Evolutionary conservation across 2,113 vertebrate genomes (phyloP), one percentile per base, ranked within the genome.

Genomic region (Vimba vimba): DNA sequence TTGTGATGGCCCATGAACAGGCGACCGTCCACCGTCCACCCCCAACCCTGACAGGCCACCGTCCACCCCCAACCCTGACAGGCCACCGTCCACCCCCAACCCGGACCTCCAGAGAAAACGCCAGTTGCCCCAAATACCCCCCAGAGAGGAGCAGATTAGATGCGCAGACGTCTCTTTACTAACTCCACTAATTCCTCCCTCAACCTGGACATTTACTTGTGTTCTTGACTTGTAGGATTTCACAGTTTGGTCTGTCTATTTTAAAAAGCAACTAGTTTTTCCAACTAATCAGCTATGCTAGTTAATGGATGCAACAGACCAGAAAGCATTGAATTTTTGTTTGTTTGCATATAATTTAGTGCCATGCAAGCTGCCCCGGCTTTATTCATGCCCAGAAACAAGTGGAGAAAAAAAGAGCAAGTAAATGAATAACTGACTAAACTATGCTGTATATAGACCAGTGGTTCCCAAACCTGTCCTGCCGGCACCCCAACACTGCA

Each of bases 91-190:
- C 36, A 4, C 23, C 47, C 17, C 17, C 2, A 25, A 45, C 4
- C 59, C 23, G 2, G 57, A 12, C 39, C 39, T 71, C 33, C 33
- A 71, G 68, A 43, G 19, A 45, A 74, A 74, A 74, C 2, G 12
- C 6, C 75, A 27, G 25, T 78, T 78, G 75, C 50, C 76, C 55
- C 76, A 79, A 79, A 60, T 59, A 39, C 30, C 52, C 52, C 30
- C 10, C 33, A 78, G 30, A 59, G 23, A 60, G 4, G 33, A 79
- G 33, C 36, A 39, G 50, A 78, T 78, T 78, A 78, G 17, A 78
- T 11, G 27, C 2, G 9, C 75, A 77, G 33, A 79, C 21, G 23
- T 60, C 33, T 43, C 55, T 60, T 79, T 15, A n/a, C 50, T 12
- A 13, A 43, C 33, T 21, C 23, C 36, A 39, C 33, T 79, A 79